Evolutionary conservation across 1,140 invertebrate species (phyloP).

Genomic region (Drosophila pandora): DNA sequence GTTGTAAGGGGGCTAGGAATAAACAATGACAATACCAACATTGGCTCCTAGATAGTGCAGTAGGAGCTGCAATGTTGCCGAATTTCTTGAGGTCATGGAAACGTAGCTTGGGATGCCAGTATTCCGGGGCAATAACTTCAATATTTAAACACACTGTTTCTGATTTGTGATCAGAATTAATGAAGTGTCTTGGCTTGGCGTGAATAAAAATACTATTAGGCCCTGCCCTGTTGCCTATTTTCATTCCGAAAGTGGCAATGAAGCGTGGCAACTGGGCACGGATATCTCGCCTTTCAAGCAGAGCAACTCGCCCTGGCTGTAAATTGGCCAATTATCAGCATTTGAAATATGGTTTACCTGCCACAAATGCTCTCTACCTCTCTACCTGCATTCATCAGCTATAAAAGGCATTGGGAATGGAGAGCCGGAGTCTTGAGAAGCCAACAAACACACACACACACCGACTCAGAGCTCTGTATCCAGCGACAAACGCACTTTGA

Average conservation of each 20-base stretch:
- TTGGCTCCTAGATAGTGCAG: conserved; percentile 40
- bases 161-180: conserved; percentile 1
- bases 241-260: conserved; percentile 18
- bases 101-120: too few relatives aligned
- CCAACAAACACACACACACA: conserved; percentile 7
- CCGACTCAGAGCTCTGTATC: conserved; percentile 6
- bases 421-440: conserved; percentile 15
- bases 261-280: conserved; percentile 43
- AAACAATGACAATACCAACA: conserved; percentile 62
- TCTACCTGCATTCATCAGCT: conserved; percentile 52
- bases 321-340: conserved; percentile 80
- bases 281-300: conserved; percentile 38
- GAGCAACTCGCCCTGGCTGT: conserved; percentile 38
- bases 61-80: conserved; percentile 30
- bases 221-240: conserved; percentile 36
- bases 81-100: conserved; percentile 21
- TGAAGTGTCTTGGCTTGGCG: not conserved
- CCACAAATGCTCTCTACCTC: conserved; percentile 19
- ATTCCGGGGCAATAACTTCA: too few relatives aligned
- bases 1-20: conserved; percentile 5
- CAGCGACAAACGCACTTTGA: conserved; percentile 67
- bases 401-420: conserved; percentile 31
- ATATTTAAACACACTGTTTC: not conserved
- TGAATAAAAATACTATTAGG: not conserved
- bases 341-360: conserved; percentile 80